Conservation (phyloP, 1,140 invertebrate genomes). For the Hermetia illucens region DNA sequence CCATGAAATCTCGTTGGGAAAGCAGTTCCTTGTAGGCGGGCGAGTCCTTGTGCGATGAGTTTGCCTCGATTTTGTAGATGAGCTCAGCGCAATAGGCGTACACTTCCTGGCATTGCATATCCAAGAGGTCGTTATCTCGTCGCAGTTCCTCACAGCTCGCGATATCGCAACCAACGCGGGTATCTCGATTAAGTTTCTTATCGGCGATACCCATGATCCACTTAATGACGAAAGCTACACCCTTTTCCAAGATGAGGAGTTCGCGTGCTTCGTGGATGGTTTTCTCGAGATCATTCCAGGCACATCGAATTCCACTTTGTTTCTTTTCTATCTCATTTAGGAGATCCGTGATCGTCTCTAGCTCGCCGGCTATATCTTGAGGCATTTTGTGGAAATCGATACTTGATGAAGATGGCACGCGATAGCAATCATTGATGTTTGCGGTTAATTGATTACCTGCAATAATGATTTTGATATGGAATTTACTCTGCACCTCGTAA, state of each 20-base stretch:
- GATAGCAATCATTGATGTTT: too few species aligned
- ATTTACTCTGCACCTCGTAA: too few species aligned
- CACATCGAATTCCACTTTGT: constrained; percentile 42
- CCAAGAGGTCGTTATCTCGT: constrained; percentile 56
- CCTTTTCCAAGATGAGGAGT: constrained; percentile 42
- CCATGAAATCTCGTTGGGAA: constrained; percentile 60
- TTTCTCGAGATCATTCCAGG: constrained; percentile 42
- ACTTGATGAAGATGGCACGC: too few species aligned
- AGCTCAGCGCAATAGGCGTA: constrained; percentile 63
- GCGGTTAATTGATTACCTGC: too few species aligned
- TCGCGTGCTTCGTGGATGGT: constrained; percentile 44
- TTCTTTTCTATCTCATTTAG: constrained; percentile 43
- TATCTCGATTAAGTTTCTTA: constrained; percentile 49
- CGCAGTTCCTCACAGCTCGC: constrained; percentile 52
- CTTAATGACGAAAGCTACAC: constrained; percentile 51
- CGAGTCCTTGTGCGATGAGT: constrained; percentile 35
- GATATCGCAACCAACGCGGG: constrained; percentile 57
- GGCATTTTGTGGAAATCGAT: too few species aligned
- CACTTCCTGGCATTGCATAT: constrained; percentile 60
- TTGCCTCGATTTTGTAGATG: constrained; percentile 47
- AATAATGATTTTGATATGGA: too few species aligned
- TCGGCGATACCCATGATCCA: constrained; percentile 66
- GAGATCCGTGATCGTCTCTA: constrained; percentile 37
- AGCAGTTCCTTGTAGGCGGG: constrained; percentile 37
- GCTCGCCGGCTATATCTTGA: constrained; percentile 45